Evolutionary conservation across 2,113 vertebrate genomes (phyloP).

Genomic region (Psettodes erumei): DNA sequence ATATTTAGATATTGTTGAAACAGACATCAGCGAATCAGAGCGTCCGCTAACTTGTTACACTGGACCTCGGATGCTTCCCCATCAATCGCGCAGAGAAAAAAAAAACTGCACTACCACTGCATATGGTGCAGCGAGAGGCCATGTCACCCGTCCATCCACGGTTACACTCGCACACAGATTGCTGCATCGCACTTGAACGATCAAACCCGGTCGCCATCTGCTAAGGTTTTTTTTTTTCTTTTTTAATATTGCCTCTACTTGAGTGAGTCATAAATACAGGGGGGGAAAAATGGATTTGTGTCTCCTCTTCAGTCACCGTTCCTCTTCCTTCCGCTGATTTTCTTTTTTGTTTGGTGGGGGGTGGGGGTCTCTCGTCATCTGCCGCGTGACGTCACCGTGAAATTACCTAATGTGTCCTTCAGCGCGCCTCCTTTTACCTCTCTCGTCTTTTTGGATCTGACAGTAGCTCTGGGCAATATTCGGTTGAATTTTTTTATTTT

Average conservation of each 20-base stretch:
- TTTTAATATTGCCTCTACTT: slow-evolving; percentile 20
- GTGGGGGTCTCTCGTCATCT: slow-evolving; percentile 48
- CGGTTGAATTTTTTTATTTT: slow-evolving; percentile 59
- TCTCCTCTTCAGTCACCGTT: slow-evolving; percentile 39
- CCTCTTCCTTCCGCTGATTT: slow-evolving; percentile 31
- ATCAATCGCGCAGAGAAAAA: too few species aligned
- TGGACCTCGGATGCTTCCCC: not conserved
- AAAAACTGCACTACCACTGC: too few species aligned
- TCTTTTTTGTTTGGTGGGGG: too few species aligned
- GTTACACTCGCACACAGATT: slow-evolving; percentile 32
- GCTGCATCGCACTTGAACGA: slow-evolving; percentile 9
- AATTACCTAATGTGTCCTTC: slow-evolving; percentile 63
- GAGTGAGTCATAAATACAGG: slow-evolving; percentile 35
- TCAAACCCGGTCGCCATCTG: slow-evolving; percentile 42
- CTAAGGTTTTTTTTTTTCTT: not conserved
- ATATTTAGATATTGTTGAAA: slow-evolving; percentile 7
- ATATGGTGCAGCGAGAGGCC: not conserved
- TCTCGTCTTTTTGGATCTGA: slow-evolving; percentile 65
- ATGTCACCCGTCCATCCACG: slow-evolving; percentile 10
- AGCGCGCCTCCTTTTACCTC: slow-evolving; percentile 57
- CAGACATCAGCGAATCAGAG: not conserved
- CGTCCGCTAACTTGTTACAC: not conserved
- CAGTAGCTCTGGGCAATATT: slow-evolving; percentile 65
- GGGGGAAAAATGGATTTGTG: slow-evolving; percentile 26
- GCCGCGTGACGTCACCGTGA: slow-evolving; percentile 41